Conservation (phyloP, 2,888 invertebrate genomes). For the Parascotia fuliginaria region DNA sequence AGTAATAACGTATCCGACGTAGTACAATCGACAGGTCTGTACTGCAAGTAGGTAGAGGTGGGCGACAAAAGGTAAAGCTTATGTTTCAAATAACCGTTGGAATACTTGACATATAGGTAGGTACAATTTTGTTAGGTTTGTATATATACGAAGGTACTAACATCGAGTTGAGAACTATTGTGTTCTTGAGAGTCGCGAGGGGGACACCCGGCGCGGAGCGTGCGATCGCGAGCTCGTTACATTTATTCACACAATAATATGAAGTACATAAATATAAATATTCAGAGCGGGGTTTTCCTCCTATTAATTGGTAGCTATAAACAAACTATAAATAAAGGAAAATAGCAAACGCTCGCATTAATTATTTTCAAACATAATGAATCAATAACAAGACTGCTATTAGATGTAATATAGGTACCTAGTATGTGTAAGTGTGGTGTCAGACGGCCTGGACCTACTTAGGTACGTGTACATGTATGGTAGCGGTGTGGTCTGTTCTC, state of each 20-base stretch:
- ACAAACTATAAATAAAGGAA: slow-evolving; percentile 52
- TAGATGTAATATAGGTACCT: background rate
- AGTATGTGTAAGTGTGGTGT: background rate
- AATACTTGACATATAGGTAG: too few relatives aligned
- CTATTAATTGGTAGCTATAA: slow-evolving; percentile 52
- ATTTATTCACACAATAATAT: background rate
- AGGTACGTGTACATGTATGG: background rate
- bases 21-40: too few relatives aligned
- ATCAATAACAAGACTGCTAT: slow-evolving; percentile 37
- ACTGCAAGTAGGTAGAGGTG: too few relatives aligned
- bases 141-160: too few relatives aligned
- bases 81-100: too few relatives aligned
- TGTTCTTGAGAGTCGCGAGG: too few relatives aligned
- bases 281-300: slow-evolving; percentile 50
- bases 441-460: background rate
- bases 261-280: slow-evolving; percentile 1
- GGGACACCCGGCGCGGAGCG: too few relatives aligned
- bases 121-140: too few relatives aligned
- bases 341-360: slow-evolving; percentile 46
- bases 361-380: slow-evolving; percentile 43
- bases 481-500: slow-evolving; percentile 16
- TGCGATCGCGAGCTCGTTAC: background rate
- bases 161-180: too few relatives aligned
- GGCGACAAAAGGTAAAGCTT: too few relatives aligned
- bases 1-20: too few relatives aligned